A percentile compares a stretch with the other conserved stretches of the same genome.
Evolutionary conservation across 2,797 vertebrate genomes (phyloP).

Genomic region (Microchirus variegatus): DNA sequence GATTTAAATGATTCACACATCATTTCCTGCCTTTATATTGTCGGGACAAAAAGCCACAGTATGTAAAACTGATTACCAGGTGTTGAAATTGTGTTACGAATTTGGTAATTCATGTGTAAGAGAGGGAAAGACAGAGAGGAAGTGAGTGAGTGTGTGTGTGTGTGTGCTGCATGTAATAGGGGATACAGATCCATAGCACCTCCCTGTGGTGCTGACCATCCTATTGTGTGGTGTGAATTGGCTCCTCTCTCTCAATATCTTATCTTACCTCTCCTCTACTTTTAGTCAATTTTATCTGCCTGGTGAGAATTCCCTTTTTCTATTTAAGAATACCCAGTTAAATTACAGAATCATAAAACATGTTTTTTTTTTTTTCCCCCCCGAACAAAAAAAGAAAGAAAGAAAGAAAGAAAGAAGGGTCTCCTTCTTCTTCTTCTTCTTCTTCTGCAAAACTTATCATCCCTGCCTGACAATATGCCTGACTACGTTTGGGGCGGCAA

Average conservation of each 20-base stretch:
- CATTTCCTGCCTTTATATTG: background rate
- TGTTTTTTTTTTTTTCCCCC: slow-evolving; percentile 2
- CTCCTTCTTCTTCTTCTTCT: slow-evolving; percentile 46
- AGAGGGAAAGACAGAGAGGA: too few species aligned
- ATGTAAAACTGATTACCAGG: slow-evolving; percentile 25
- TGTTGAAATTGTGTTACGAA: slow-evolving; percentile 36
- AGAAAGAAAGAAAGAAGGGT: slow-evolving; percentile 33
- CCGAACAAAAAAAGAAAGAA: too few species aligned
- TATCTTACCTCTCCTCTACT: slow-evolving; percentile 61
- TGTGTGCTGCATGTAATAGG: slow-evolving; percentile 52
- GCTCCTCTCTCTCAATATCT: slow-evolving; percentile 64
- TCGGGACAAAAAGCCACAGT: slow-evolving; percentile 20
- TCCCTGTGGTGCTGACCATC: slow-evolving; percentile 79
- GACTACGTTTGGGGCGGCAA: slow-evolving; percentile 73
- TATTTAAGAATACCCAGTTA: slow-evolving; percentile 63
- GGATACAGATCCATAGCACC: slow-evolving; percentile 80
- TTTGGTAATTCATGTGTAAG: slow-evolving; percentile 37
- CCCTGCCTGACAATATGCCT: slow-evolving; percentile 71
- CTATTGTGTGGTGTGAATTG: slow-evolving; percentile 66
- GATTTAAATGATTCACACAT: background rate
- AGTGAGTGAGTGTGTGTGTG: slow-evolving; percentile 1
- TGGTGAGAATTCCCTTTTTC: slow-evolving; percentile 64
- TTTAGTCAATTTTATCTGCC: slow-evolving; percentile 68
- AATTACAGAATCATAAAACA: slow-evolving; percentile 73
- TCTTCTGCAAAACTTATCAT: slow-evolving; percentile 72